These are phyloP conservation scores for Ceratosolen fusciceps DNA, from an alignment of 1,140 invertebrate genomes.

Conservation along the genomic window DNA sequence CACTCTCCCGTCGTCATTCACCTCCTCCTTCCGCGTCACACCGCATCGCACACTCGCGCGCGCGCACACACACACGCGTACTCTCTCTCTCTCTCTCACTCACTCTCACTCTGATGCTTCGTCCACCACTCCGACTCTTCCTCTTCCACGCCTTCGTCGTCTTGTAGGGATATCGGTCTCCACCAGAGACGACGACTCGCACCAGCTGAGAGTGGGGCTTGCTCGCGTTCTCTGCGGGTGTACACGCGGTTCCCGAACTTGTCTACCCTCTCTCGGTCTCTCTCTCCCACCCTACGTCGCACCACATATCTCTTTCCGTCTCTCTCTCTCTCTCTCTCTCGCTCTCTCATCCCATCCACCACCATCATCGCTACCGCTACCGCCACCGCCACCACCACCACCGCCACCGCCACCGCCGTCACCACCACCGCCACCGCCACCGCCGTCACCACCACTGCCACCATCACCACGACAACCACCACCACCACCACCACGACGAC, in stretches of 20 bases:
- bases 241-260: slow-evolving; percentile 12
- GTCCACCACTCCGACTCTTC: slow-evolving; percentile 25
- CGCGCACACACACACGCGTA: slow-evolving; percentile 48
- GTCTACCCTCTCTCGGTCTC: background rate
- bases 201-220: background rate
- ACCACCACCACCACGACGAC: no score
- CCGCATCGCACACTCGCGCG: slow-evolving; percentile 44
- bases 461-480: no score
- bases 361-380: no score
- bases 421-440: no score
- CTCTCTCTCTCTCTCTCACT: background rate
- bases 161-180: background rate
- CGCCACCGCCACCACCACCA: no score
- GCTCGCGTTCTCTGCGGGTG: background rate
- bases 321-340: background rate
- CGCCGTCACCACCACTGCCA: no score
- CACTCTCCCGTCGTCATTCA: slow-evolving; percentile 52
- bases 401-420: no score
- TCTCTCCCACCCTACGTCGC: background rate
- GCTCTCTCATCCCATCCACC: background rate
- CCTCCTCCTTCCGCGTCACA: slow-evolving; percentile 35
- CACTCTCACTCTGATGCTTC: slow-evolving; percentile 25
- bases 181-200: background rate
- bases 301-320: background rate
- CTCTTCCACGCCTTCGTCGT: slow-evolving; percentile 4